A percentile compares a stretch with the other conserved stretches of the same genome.
phyloP scores from a whole-genome alignment of 1,140 invertebrate species.

The Platyscapa corneri region DNA sequence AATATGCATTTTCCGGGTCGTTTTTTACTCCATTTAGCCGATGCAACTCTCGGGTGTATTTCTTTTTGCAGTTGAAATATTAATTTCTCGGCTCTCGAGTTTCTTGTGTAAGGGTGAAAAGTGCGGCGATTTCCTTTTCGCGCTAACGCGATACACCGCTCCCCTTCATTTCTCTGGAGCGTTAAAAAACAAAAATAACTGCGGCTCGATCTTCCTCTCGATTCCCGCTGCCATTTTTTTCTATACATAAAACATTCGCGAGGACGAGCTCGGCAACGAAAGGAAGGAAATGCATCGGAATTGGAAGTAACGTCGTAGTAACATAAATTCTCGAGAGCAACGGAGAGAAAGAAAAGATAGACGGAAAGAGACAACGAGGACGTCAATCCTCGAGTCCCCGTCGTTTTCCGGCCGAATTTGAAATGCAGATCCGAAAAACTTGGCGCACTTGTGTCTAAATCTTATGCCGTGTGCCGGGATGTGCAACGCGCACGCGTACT shows the following conservation, averaged over 20 bases:
- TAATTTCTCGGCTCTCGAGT: constrained; percentile 20
- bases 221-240: constrained; percentile 7
- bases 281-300: constrained; percentile 51
- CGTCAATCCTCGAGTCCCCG: constrained; percentile 45
- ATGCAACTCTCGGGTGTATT: not conserved
- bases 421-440: constrained; percentile 50
- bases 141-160: not conserved
- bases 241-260: constrained; percentile 51
- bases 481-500: not conserved
- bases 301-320: constrained; percentile 35
- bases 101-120: constrained; percentile 9
- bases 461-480: not conserved
- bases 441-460: constrained; percentile 44
- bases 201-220: not conserved
- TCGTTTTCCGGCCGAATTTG: constrained; percentile 43
- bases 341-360: not conserved
- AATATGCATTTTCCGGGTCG: constrained; percentile 21
- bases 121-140: constrained; percentile 23
- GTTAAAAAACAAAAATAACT: not conserved
- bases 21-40: constrained; percentile 23
- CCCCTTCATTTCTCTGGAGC: not conserved
- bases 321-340: constrained; percentile 44
- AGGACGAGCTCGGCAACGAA: constrained; percentile 24
- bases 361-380: constrained; percentile 32
- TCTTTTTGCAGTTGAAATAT: constrained; percentile 30